phyloP scores from a whole-genome alignment of 2,888 invertebrate genomes.

The Agrenia bidenticulata region DNA sequence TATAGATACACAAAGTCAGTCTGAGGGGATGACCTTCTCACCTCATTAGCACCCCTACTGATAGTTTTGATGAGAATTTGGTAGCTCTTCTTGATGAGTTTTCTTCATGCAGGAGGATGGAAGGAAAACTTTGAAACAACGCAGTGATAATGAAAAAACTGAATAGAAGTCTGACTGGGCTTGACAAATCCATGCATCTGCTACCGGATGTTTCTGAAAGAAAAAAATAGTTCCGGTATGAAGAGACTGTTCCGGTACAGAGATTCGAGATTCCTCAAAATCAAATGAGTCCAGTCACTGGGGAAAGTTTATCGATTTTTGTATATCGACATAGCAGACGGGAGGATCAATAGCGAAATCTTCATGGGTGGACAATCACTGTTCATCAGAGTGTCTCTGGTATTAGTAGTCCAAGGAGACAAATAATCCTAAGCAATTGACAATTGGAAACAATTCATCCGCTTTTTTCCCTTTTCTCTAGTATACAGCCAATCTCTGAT shows the following conservation, averaged over 20 bases:
- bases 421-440: conserved; percentile 4
- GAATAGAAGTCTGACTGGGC: background rate
- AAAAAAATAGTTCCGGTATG: too few relatives aligned
- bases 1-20: background rate
- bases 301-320: too few relatives aligned
- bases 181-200: background rate
- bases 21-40: background rate
- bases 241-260: too few relatives aligned
- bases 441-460: conserved; percentile 9
- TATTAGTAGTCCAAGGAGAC: background rate
- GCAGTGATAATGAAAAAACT: conserved; percentile 1
- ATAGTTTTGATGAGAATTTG: background rate
- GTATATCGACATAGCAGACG: background rate
- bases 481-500: conserved; percentile 3
- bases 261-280: too few relatives aligned
- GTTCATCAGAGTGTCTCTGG: background rate
- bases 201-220: background rate
- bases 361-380: too few relatives aligned
- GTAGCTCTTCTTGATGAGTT: background rate
- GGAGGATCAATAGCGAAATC: background rate
- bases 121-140: background rate
- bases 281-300: too few relatives aligned
- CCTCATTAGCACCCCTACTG: conserved; percentile 4
- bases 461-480: background rate
- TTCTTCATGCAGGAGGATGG: background rate